Conservation (phyloP, 2,797 vertebrate genomes). For the Erithacus rubecula region DNA sequence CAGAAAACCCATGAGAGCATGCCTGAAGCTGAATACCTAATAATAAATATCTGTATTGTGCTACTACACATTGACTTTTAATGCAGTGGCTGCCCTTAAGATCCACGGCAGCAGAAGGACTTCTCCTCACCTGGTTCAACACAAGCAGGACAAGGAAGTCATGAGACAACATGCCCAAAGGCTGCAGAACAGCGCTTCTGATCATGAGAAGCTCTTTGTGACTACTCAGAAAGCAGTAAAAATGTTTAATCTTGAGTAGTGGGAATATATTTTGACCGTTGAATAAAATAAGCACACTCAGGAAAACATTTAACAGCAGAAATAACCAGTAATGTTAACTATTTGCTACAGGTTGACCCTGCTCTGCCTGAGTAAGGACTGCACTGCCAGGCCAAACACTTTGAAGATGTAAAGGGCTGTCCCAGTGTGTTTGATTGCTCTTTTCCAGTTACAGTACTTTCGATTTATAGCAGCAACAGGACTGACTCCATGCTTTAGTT, state of each 20-base stretch:
- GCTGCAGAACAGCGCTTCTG: background rate
- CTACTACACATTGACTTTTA: background rate
- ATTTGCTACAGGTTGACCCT: background rate
- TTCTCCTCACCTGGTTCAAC: background rate
- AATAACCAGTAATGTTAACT: background rate
- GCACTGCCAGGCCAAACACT: background rate
- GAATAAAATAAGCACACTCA: background rate
- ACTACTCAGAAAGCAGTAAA: conserved; percentile 31
- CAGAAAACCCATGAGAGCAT: background rate
- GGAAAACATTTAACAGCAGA: conserved; percentile 11
- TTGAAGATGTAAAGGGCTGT: background rate
- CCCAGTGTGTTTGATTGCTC: background rate
- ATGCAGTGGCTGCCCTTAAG: background rate
- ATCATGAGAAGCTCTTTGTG: background rate
- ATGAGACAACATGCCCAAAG: background rate
- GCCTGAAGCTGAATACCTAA: background rate
- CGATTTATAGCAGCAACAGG: background rate
- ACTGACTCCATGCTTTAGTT: background rate
- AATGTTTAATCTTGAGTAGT: background rate
- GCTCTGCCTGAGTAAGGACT: conserved; percentile 24
- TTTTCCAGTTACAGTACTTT: background rate
- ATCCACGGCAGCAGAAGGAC: background rate
- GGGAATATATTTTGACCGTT: conserved; percentile 3
- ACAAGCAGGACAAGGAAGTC: conserved; percentile 1
- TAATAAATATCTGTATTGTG: background rate